phyloP scores from a whole-genome alignment of 2,797 vertebrate species.

The Calcarius lapponicus region DNA sequence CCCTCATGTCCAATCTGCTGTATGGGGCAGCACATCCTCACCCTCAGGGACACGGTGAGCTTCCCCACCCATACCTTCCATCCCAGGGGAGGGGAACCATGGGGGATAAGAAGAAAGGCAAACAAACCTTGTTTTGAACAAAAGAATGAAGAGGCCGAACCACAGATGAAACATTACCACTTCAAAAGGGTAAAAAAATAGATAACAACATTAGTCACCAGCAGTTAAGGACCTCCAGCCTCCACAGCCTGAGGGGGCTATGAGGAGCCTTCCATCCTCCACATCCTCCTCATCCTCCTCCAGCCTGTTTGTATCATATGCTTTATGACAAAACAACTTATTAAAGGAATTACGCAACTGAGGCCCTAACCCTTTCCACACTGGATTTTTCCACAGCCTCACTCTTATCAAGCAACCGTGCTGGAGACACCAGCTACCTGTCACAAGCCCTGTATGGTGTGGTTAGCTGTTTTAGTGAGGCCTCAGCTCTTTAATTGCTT shows the following conservation, averaged over 20 bases:
- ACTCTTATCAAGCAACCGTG: not conserved
- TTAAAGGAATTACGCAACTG: constrained; percentile 46
- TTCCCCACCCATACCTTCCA: not conserved
- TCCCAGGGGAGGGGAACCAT: not conserved
- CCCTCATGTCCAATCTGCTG: fast-evolving
- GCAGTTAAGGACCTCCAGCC: not conserved
- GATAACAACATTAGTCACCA: constrained; percentile 38
- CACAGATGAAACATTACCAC: constrained; percentile 40
- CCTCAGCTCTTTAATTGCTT: not conserved
- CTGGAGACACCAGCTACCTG: not conserved
- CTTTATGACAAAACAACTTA: constrained; percentile 60
- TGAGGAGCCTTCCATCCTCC: constrained; percentile 28
- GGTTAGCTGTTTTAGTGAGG: not conserved
- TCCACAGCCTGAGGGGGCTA: not conserved
- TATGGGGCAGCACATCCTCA: not conserved
- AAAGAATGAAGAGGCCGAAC: constrained; percentile 25
- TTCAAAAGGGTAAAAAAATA: constrained; percentile 20
- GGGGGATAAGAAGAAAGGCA: not conserved
- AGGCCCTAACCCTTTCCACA: constrained; percentile 7
- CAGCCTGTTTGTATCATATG: constrained; percentile 52
- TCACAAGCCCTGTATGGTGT: not conserved
- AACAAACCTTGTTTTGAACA: constrained; percentile 8
- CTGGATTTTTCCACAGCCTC: constrained; percentile 52
- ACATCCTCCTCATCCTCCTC: not conserved
- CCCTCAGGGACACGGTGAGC: fast-evolving